phyloP scores from a whole-genome alignment of 1,140 invertebrate genomes.

The Pachyrhynchus sulphureomaculatus region DNA sequence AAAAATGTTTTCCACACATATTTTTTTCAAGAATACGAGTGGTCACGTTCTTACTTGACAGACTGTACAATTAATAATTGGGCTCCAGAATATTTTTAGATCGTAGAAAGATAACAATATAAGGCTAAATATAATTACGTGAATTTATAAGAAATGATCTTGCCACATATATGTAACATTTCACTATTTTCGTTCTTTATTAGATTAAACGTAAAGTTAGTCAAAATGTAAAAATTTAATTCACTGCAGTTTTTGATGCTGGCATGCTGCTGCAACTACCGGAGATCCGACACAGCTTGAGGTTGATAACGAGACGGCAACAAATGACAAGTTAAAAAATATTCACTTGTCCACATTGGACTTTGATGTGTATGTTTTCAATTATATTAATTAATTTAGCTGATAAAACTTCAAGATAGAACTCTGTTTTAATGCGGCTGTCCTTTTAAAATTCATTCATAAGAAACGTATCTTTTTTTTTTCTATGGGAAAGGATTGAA shows the following conservation, averaged over 20 bases:
- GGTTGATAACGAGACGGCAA: background rate
- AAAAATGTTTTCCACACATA: too few species aligned
- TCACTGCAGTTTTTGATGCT: background rate
- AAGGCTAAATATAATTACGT: too few species aligned
- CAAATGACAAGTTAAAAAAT: constrained; percentile 17
- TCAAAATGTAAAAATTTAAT: background rate
- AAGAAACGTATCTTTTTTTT: background rate
- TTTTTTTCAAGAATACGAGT: too few species aligned
- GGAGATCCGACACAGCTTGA: constrained; percentile 1
- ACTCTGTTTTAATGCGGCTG: constrained; percentile 31
- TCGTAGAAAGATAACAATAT: too few species aligned
- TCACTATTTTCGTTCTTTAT: too few species aligned
- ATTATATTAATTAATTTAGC: constrained; percentile 41
- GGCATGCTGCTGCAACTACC: background rate
- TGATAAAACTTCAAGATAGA: constrained; percentile 32
- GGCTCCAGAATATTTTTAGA: too few species aligned
- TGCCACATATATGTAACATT: too few species aligned
- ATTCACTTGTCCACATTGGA: constrained; percentile 30
- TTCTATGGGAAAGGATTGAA: too few species aligned
- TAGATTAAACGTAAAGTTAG: background rate
- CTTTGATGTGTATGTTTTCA: constrained; percentile 38
- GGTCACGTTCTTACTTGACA: too few species aligned
- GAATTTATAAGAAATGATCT: too few species aligned
- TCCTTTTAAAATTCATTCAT: constrained; percentile 35
- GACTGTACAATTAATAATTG: too few species aligned